phyloP scores from a whole-genome alignment of 1,140 invertebrate genomes.

The Ephestia elutella region DNA sequence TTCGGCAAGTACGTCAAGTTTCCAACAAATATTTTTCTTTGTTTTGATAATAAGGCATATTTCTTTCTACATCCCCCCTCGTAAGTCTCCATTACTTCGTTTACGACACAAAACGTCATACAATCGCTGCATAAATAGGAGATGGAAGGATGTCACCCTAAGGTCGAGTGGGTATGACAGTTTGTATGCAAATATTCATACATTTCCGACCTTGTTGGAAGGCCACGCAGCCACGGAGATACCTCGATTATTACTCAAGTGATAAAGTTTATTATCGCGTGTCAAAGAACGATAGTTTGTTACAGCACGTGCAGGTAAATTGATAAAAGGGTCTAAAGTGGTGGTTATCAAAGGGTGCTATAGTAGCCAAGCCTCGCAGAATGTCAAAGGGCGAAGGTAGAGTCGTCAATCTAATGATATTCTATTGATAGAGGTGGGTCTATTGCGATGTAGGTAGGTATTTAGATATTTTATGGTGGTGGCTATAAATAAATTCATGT shows the following conservation, averaged over 20 bases:
- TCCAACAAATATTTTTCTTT: no score
- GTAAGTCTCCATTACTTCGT: neutral
- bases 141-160: neutral
- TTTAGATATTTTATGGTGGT: no score
- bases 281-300: neutral
- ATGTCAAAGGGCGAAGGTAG: slow-evolving; percentile 1
- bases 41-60: neutral
- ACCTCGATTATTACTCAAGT: neutral
- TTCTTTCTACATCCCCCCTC: neutral
- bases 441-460: neutral
- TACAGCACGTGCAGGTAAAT: neutral
- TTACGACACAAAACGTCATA: neutral
- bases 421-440: neutral
- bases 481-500: no score
- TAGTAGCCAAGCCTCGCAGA: neutral
- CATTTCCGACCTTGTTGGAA: neutral
- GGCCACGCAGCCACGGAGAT: no score
- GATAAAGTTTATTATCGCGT: neutral
- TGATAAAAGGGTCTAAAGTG: neutral
- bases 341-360: neutral
- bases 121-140: neutral
- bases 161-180: neutral
- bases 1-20: no score
- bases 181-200: slow-evolving; percentile 3
- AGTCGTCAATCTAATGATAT: no score